phyloP scores from a whole-genome alignment of 2,113 vertebrate species.

The Lipophrys pholis region DNA sequence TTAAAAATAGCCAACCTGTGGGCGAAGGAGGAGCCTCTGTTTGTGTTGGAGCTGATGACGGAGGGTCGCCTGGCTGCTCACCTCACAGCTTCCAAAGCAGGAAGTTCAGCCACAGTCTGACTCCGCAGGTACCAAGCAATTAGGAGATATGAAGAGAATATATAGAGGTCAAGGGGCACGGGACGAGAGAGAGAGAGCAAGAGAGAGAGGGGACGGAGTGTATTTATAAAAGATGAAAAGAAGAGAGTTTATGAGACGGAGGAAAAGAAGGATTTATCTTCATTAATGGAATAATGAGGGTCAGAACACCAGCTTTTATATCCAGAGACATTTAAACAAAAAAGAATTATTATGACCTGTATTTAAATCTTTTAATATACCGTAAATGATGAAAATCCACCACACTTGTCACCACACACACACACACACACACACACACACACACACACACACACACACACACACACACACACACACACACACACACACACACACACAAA shows the following conservation, averaged over 20 bases:
- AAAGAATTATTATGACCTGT: constrained; percentile 74
- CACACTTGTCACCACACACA: constrained; percentile 63
- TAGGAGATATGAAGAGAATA: constrained; percentile 69
- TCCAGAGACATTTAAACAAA: constrained; percentile 70
- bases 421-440: constrained; percentile 48
- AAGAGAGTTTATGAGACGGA: constrained; percentile 42
- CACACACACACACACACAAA: constrained; percentile 37
- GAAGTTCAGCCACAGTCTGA: constrained; percentile 65
- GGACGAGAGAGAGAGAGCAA: constrained; percentile 31
- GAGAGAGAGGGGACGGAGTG: constrained; percentile 43
- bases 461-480: constrained; percentile 55
- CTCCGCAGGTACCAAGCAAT: constrained; percentile 65
- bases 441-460: constrained; percentile 39
- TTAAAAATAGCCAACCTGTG: constrained; percentile 19
- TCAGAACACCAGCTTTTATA: constrained; percentile 86
- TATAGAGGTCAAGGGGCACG: constrained; percentile 48
- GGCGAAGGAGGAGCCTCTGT: constrained; percentile 11
- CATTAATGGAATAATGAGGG: constrained; percentile 80
- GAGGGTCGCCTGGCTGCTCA: constrained; percentile 55
- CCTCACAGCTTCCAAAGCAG: background rate
- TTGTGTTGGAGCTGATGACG: too few relatives aligned
- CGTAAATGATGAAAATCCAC: constrained; percentile 64
- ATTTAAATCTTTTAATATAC: constrained; percentile 77
- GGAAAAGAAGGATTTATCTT: constrained; percentile 58
- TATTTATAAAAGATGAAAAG: constrained; percentile 61